Evolutionary conservation across 2,888 invertebrate species (phyloP).

Genomic region (Pristionchus maxplancki): DNA sequence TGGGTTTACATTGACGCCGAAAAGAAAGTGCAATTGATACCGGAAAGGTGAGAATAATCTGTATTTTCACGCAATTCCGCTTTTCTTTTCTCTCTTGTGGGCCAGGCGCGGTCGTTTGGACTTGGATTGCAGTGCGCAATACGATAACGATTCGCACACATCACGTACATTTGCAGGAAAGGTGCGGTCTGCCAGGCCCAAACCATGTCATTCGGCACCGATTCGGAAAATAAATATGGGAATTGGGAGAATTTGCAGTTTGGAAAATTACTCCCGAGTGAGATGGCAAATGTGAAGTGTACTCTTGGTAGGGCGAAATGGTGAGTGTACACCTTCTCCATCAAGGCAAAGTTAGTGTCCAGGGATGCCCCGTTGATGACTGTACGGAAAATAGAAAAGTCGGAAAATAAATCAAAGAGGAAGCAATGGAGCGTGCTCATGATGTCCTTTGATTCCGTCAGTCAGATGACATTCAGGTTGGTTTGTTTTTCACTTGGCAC

Average conservation of each 20-base stretch:
- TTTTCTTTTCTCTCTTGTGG: background rate
- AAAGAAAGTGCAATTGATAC: background rate
- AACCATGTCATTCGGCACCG: slow-evolving; percentile 56
- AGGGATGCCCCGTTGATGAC: background rate
- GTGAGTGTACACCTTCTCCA: background rate
- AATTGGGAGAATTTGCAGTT: slow-evolving; percentile 48
- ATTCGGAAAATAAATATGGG: slow-evolving; percentile 55
- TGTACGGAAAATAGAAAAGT: background rate
- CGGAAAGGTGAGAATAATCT: background rate
- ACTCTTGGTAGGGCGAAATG: slow-evolving; percentile 57
- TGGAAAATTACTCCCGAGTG: slow-evolving; percentile 34
- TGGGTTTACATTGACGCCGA: slow-evolving; percentile 14
- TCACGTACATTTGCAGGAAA: slow-evolving; percentile 47
- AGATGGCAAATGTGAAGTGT: slow-evolving; percentile 55
- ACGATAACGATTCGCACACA: too few relatives aligned
- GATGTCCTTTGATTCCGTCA: slow-evolving; percentile 90
- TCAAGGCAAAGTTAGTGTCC: background rate
- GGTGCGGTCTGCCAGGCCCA: slow-evolving; percentile 57
- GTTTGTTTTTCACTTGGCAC: too few relatives aligned
- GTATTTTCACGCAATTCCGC: too few relatives aligned
- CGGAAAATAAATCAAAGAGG: background rate
- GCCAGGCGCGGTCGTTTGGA: too few relatives aligned
- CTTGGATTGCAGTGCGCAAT: background rate
- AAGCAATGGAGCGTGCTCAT: slow-evolving; percentile 60
- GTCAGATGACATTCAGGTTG: slow-evolving; percentile 85